Base-by-base conservation (phyloP, 2,113 vertebrate species). In the Henicopernis longicauda region DNA sequence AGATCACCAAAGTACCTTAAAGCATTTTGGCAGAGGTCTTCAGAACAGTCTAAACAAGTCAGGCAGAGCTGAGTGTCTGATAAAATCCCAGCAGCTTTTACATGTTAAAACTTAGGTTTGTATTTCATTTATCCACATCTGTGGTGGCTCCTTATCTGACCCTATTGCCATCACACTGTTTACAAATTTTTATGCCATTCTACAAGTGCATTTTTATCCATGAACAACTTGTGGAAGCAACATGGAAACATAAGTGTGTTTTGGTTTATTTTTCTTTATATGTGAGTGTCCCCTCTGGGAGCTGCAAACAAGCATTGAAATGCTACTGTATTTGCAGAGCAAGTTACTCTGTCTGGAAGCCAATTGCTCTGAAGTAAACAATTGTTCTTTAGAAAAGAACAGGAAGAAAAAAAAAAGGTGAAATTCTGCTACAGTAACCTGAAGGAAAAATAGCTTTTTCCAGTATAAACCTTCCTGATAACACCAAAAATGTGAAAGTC, bases 401-500 rank as follows among this genome's bases (percentile, higher is more conserved):
- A 63, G 40, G 63, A 95, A 84, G 55, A 63, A 22, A 21, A n/a
- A 20, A 77, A 91, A 65, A 85, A 61, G 10, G 44, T 52, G 34
- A 88, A 70, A 78, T 38, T 95, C 63, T 45, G 72, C 45, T 61
- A 81, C 21, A 91, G 80, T 55, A 96, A 91, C 57, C 81, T 84
- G 63, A 94, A 89, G 63, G 87, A 72, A 91, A 97, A 97, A 95
- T 47, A 93, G 26, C 42, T 76, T 78, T 82, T 93, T 96, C 78
- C 86, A 91, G 50, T 90, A 80, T 73, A 96, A 97, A 71, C 58
- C 63, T 95, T 86, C 72, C 67, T 97, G 89, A 94, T 97, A 96
- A 95, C 69, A 95, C 54, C 36, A 94, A 95, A 84, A 96, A 94
- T 88, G 66, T 96, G 85, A 87, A 96, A 91, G 78, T 95, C 96